Base-by-base conservation (phyloP, 92 coral and sea anemone genomes). In the Epizoanthus illoricatus region DNA sequence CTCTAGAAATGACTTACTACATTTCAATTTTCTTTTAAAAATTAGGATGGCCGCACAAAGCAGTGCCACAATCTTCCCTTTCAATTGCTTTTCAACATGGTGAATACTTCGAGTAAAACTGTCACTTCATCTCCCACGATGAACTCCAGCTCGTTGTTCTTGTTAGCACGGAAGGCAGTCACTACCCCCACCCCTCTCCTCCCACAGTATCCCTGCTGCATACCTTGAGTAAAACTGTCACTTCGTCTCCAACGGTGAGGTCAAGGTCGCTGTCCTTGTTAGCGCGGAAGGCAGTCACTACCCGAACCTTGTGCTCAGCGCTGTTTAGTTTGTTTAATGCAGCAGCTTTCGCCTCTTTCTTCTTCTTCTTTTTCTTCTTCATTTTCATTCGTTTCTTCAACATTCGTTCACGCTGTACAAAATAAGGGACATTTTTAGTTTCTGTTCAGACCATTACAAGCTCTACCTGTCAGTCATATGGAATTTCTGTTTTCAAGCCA, bases 91-190 rank as follows among this genome's bases (percentile, higher is more conserved):
- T 28, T 28, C 36, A 28, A 28, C 36, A 5, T 49, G 55, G 11
- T 49, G 49, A 5, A 69, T 74, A 90, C 97, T 79, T 88, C 83
- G 28, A 56, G 59, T 45, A 92, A 40, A 16, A 92, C 76, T 1
- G 94, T 88, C 12, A 92, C 90, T 85, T 92, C 97, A 28, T 92
- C 94, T 81, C 97, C 97, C 5, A 92, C 94, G 36, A 87, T 83
- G 59, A 92, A 69, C 9, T 92, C 94, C 11, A 88, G 86, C 60
- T 90, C 97, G 11, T 74, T 69, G 23, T 71, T 90, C 72, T 66
- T 64, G 54, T 60, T 74, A 24, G 90, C 92, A 79, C 91, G 83
- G 52, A 92, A 92, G 10, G 97, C 87, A 0, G 94, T 90, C 23
- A 21, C 33, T 2, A 36, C 59, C 43, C 45, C 10, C 15, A 12